Percentiles rank a stretch among this genome's conserved stretches.
Evolutionary conservation across 2,797 vertebrate species (phyloP).

Genomic region (Labroides dimidiatus): DNA sequence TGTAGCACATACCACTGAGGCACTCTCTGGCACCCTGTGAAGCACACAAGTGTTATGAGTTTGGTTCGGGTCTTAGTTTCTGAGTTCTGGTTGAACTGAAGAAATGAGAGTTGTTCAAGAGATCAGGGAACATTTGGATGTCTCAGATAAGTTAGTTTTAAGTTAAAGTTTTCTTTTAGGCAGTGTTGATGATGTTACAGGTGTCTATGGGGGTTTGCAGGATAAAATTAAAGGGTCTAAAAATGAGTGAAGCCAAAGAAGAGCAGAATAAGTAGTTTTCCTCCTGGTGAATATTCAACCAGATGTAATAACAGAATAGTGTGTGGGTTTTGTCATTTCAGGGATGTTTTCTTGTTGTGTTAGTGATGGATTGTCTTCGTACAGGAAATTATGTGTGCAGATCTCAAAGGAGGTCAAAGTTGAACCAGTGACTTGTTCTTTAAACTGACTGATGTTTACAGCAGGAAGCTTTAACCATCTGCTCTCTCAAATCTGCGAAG

Average conservation of each 20-base stretch:
- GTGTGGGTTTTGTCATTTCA: neutral
- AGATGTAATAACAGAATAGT: neutral
- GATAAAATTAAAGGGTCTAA: neutral
- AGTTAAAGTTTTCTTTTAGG: too few species aligned
- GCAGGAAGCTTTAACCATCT: too few species aligned
- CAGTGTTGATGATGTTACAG: constrained; percentile 4
- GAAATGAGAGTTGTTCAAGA: neutral
- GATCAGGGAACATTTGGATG: neutral
- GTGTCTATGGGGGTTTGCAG: neutral
- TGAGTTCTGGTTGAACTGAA: neutral
- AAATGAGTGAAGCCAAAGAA: neutral
- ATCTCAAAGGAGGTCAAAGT: neutral
- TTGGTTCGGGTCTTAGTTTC: neutral
- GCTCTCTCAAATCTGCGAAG: too few species aligned
- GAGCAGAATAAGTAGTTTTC: neutral
- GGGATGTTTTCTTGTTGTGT: neutral
- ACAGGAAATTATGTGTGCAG: constrained; percentile 11
- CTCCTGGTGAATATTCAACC: neutral
- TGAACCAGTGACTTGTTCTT: constrained; percentile 14
- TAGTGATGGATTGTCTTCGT: neutral
- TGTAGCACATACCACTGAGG: constrained; percentile 49
- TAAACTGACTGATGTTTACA: constrained; percentile 6
- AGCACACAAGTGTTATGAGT: constrained; percentile 17
- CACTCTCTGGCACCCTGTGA: constrained; percentile 22
- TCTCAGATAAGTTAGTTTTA: too few species aligned